A percentile compares a stretch with the other conserved stretches of the same genome.
These are phyloP conservation scores for Trichoplusia ni DNA, from an alignment of 1,140 invertebrate genomes.

Conservation along the genomic window DNA sequence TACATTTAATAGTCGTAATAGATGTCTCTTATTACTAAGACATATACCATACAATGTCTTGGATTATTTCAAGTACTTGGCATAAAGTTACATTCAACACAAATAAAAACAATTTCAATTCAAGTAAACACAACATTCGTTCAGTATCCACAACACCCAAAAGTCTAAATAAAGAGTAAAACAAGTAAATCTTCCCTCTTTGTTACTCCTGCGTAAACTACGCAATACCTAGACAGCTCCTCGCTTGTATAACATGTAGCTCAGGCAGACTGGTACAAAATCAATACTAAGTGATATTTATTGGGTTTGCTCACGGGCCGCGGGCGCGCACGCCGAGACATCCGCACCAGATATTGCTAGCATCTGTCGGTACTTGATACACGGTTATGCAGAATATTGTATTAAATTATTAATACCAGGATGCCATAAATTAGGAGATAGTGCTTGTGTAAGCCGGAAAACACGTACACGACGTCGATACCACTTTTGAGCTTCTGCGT, in stretches of 20 bases:
- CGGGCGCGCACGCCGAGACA: neutral
- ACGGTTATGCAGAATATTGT: neutral
- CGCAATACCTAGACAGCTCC: constrained; percentile 1
- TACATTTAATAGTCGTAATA: too few relatives aligned
- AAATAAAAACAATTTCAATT: too few relatives aligned
- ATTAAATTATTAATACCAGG: neutral
- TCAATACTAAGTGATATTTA: constrained; percentile 20
- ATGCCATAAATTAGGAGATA: neutral
- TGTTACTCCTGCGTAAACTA: neutral
- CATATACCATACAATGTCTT: too few relatives aligned
- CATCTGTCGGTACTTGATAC: constrained; percentile 12
- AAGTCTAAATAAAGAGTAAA: neutral
- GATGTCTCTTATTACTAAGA: too few relatives aligned
- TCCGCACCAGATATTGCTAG: constrained; percentile 15
- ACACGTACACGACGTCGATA: too few relatives aligned
- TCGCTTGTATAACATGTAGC: neutral
- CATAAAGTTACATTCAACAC: too few relatives aligned
- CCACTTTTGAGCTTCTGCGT: too few relatives aligned
- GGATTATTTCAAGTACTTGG: too few relatives aligned
- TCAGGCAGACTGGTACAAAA: constrained; percentile 10
- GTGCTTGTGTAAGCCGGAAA: too few relatives aligned
- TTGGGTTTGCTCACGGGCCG: constrained; percentile 12
- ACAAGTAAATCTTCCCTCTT: neutral
- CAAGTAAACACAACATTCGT: neutral
- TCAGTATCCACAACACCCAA: neutral